Conservation (phyloP, 2,797 vertebrate species). For the Chanos chanos region DNA sequence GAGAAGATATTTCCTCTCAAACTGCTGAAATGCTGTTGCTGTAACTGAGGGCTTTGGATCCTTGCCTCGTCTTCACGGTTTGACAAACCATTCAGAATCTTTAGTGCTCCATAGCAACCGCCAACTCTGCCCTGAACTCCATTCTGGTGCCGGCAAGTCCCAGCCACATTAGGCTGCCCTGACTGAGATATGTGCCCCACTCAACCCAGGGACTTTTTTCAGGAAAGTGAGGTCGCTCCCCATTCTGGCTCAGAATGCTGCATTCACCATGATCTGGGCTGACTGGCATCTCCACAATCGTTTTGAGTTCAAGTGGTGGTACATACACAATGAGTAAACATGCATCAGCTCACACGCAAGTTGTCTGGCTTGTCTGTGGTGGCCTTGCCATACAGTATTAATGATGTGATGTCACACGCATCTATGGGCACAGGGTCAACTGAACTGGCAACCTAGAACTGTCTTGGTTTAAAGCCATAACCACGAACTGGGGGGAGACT, state of each 20-base stretch:
- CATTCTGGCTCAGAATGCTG: neutral
- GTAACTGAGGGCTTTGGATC: slow-evolving; percentile 29
- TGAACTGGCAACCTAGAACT: too few species aligned
- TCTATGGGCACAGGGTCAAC: slow-evolving; percentile 20
- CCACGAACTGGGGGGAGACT: too few species aligned
- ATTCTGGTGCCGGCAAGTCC: neutral
- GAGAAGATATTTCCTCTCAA: slow-evolving; percentile 34
- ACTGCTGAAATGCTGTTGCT: neutral
- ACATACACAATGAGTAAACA: neutral
- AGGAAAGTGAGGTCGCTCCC: slow-evolving; percentile 27
- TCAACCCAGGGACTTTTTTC: slow-evolving; percentile 21
- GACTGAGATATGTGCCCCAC: slow-evolving; percentile 9
- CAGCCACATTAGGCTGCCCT: neutral
- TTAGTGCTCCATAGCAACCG: neutral
- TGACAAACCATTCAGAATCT: too few species aligned
- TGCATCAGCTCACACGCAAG: neutral
- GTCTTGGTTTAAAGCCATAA: too few species aligned
- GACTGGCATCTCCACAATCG: too few species aligned
- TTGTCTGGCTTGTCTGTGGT: too few species aligned
- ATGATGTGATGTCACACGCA: neutral
- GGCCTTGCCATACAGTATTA: too few species aligned
- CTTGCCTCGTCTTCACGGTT: slow-evolving; percentile 26
- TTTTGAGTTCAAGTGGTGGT: neutral
- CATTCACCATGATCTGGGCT: too few species aligned
- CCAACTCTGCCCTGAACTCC: too few species aligned